phyloP scores from a whole-genome alignment of 2,888 invertebrate species.

The Drosophila putrida region DNA sequence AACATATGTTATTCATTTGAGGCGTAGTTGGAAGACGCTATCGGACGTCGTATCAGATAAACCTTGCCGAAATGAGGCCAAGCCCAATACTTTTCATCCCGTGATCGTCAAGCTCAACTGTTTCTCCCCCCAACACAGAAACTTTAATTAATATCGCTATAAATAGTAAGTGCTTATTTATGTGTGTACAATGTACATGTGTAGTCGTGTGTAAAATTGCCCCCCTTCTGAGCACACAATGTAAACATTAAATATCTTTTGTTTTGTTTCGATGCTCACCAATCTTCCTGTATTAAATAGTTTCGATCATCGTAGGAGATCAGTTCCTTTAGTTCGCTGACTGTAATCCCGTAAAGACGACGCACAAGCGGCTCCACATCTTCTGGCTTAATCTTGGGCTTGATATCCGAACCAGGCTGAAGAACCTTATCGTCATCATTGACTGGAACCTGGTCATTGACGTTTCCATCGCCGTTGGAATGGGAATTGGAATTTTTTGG shows the following conservation, averaged over 20 bases:
- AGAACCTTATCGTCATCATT: conserved; percentile 57
- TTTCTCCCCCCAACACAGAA: conserved; percentile 23
- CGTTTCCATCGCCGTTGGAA: conserved; percentile 34
- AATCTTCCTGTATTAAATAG: conserved; percentile 83
- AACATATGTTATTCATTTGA: background rate
- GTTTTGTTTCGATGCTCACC: conserved; percentile 72
- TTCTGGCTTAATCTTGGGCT: conserved; percentile 79
- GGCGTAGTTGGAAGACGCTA: background rate
- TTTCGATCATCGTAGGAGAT: conserved; percentile 85
- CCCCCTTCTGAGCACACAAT: background rate
- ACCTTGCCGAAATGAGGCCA: background rate
- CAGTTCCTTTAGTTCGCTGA: conserved; percentile 82
- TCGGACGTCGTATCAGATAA: conserved; percentile 2
- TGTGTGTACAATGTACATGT: conserved; percentile 11
- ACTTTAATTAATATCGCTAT: conserved; percentile 63
- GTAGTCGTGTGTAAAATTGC: conserved; percentile 15
- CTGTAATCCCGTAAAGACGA: conserved; percentile 84
- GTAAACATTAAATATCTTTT: conserved; percentile 2
- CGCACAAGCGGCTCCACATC: conserved; percentile 82
- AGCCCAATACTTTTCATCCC: conserved; percentile 13
- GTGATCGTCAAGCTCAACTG: conserved; percentile 58
- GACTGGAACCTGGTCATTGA: conserved; percentile 14
- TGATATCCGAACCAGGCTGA: conserved; percentile 84
- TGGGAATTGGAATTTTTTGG: conserved; percentile 27
- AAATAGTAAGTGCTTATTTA: conserved; percentile 31